Percentiles rank a stretch among this genome's conserved stretches.
phyloP scores from a whole-genome alignment of 2,888 invertebrate species.

The Dione juno region DNA sequence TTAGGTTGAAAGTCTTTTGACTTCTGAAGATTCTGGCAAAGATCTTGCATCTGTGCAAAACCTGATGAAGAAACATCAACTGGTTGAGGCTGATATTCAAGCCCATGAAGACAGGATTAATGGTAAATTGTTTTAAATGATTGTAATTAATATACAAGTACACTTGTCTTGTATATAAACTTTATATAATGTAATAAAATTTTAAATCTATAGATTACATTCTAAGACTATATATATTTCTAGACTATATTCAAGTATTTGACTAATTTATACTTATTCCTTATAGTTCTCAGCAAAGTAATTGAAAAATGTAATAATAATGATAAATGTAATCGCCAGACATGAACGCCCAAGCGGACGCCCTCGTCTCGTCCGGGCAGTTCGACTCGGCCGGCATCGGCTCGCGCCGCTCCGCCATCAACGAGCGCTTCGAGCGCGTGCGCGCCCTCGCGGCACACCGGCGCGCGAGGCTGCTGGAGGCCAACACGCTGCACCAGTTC shows the following conservation, averaged over 20 bases:
- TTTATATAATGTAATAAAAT: too few relatives aligned
- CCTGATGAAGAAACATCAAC: conserved; percentile 98
- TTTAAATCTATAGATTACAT: too few relatives aligned
- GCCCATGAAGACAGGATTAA: conserved; percentile 98
- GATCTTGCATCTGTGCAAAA: conserved; percentile 99
- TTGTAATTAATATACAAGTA: neutral
- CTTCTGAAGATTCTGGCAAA: conserved; percentile 98
- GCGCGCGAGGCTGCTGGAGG: conserved; percentile 96
- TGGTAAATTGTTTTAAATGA: conserved; percentile 68
- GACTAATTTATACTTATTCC: too few relatives aligned
- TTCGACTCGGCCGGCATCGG: conserved; percentile 98
- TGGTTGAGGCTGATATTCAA: conserved; percentile 98
- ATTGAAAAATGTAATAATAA: neutral
- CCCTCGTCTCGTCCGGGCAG: conserved; percentile 97
- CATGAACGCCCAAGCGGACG: conserved; percentile 98
- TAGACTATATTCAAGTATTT: too few relatives aligned
- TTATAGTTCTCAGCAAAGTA: too few relatives aligned
- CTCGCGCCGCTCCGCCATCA: conserved; percentile 97
- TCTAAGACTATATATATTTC: too few relatives aligned
- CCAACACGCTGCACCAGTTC: conserved; percentile 99
- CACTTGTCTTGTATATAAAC: too few relatives aligned
- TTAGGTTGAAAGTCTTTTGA: conserved; percentile 94
- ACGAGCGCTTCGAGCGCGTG: conserved; percentile 97
- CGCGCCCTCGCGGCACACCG: conserved; percentile 96
- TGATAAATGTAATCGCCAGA: conserved; percentile 77